Conservation (phyloP, 2,113 vertebrate genomes). For the Boulengeromyrus knoepffleri region DNA sequence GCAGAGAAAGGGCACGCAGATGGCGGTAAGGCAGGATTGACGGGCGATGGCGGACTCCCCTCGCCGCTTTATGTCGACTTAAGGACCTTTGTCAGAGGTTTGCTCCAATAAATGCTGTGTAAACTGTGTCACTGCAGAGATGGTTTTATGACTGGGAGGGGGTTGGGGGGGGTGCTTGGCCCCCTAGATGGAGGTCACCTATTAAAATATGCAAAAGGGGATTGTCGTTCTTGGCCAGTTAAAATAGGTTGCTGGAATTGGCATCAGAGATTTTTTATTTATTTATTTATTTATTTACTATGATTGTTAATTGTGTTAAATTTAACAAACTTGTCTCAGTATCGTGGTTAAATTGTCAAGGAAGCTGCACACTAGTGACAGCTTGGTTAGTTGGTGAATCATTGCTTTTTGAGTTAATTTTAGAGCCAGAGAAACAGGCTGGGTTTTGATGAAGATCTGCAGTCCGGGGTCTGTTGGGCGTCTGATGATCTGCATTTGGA, state of each 20-base stretch:
- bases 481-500: background rate
- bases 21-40: background rate
- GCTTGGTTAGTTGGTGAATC: background rate
- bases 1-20: background rate
- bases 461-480: background rate
- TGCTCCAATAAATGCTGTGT: background rate
- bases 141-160: background rate
- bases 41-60: background rate
- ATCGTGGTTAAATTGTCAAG: background rate
- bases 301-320: background rate
- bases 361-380: background rate
- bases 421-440: background rate
- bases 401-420: slow-evolving; percentile 2
- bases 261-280: background rate
- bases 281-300: background rate
- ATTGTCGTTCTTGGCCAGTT: background rate
- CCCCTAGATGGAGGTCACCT: background rate
- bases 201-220: slow-evolving; percentile 6
- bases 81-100: background rate
- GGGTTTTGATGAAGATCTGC: background rate
- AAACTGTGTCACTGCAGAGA: background rate
- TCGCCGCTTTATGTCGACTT: background rate
- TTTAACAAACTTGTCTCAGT: background rate
- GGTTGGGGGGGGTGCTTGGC: background rate
- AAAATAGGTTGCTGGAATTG: background rate